phyloP scores from a whole-genome alignment of 1,140 invertebrate species.

The Dendroctonus ponderosae region DNA sequence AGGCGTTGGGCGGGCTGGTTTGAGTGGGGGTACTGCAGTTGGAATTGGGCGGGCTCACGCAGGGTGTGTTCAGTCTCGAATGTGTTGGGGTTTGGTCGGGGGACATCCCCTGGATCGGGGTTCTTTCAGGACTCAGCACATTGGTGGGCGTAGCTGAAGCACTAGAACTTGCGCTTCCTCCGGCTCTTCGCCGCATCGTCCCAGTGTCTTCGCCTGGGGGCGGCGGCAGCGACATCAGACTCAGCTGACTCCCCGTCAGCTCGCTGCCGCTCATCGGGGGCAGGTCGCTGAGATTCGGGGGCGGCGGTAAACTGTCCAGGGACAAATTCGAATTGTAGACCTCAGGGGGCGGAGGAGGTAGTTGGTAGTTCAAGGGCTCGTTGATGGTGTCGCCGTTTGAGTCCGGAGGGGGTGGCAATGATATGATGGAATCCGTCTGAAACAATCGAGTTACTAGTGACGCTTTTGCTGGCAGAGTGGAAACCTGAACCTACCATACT shows the following conservation, averaged over 20 bases:
- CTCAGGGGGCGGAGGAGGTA: slow-evolving; percentile 62
- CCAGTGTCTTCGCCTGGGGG: slow-evolving; percentile 57
- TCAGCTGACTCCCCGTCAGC: slow-evolving; percentile 66
- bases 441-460: slow-evolving; percentile 17
- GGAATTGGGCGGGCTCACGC: slow-evolving; percentile 52
- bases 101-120: slow-evolving; percentile 50
- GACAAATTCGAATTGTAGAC: slow-evolving; percentile 75
- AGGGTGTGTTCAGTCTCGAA: slow-evolving; percentile 50
- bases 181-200: slow-evolving; percentile 51
- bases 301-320: slow-evolving; percentile 72
- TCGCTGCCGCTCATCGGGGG: slow-evolving; percentile 59
- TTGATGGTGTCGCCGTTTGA: slow-evolving; percentile 50
- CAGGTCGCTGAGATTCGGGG: slow-evolving; percentile 68
- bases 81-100: slow-evolving; percentile 51
- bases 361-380: slow-evolving; percentile 45
- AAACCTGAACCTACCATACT: slow-evolving; percentile 50
- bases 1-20: slow-evolving; percentile 41
- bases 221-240: slow-evolving; percentile 66
- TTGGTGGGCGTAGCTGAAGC: slow-evolving; percentile 44
- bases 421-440: slow-evolving; percentile 57
- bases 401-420: slow-evolving; percentile 57
- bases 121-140: slow-evolving; percentile 44
- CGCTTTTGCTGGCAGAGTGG: neutral
- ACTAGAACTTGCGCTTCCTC: slow-evolving; percentile 27
- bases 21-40: slow-evolving; percentile 47